Evolutionary conservation across 2,888 invertebrate genomes (phyloP).

Genomic region (Dynastes hyllus): DNA sequence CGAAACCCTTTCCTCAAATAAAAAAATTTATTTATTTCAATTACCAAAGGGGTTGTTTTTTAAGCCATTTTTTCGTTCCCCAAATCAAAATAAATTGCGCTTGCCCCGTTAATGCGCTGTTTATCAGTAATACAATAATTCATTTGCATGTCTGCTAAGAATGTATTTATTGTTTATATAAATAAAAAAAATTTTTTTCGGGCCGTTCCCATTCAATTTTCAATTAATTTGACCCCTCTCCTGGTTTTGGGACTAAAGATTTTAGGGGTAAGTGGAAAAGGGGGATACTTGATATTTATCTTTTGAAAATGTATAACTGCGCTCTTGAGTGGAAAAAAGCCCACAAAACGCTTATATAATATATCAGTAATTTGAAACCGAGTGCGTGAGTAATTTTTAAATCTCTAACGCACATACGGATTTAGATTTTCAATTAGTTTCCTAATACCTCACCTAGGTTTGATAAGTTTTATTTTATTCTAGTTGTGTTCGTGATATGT

Average conservation of each 20-base stretch:
- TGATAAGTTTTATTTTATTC: constrained; percentile 29
- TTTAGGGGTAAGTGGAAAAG: not conserved
- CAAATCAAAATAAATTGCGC: constrained; percentile 53
- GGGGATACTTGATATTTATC: constrained; percentile 42
- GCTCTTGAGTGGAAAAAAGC: constrained; percentile 20
- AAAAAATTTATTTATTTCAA: constrained; percentile 30
- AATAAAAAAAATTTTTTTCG: too few species aligned
- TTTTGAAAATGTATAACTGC: constrained; percentile 37
- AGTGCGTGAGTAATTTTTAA: constrained; percentile 46
- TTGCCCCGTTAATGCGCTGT: constrained; percentile 51
- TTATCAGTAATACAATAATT: constrained; percentile 52
- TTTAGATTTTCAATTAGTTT: constrained; percentile 47
- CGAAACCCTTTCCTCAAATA: constrained; percentile 15
- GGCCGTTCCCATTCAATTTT: constrained; percentile 47
- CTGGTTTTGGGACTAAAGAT: not conserved
- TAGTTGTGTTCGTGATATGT: too few species aligned
- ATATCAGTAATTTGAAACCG: constrained; percentile 45
- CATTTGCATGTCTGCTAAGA: constrained; percentile 43
- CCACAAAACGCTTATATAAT: constrained; percentile 41
- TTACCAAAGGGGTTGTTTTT: constrained; percentile 39
- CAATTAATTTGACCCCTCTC: constrained; percentile 45
- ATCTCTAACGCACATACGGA: constrained; percentile 22
- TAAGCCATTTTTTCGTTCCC: constrained; percentile 47
- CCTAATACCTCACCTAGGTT: constrained; percentile 2
- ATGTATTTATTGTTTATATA: constrained; percentile 48